A percentile compares a stretch with the other conserved stretches of the same genome.
Conservation (phyloP, 2,797 vertebrate genomes). For the Coccyzus lansbergi region DNA sequence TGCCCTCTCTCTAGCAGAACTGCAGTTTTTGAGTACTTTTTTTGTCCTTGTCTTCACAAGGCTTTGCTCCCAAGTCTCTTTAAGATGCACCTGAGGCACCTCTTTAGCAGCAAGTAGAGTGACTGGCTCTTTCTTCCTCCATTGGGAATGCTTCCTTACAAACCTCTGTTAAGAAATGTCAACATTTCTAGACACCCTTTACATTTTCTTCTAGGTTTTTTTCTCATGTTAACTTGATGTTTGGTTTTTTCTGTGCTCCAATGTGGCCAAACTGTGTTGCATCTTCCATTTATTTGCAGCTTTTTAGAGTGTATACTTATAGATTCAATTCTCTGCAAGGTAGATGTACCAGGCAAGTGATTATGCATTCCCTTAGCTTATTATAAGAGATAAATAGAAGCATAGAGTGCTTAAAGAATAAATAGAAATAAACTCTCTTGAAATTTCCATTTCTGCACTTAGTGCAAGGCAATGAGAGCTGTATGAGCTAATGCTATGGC, state of each 20-base stretch:
- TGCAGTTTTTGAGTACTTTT: neutral
- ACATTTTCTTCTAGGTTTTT: neutral
- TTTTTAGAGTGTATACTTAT: neutral
- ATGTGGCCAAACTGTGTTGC: neutral
- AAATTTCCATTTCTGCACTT: neutral
- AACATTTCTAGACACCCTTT: fast-evolving
- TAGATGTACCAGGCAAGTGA: neutral
- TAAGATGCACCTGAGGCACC: neutral
- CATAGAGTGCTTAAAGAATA: neutral
- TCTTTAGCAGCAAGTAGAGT: neutral
- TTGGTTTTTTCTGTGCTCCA: neutral
- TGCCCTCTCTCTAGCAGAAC: neutral
- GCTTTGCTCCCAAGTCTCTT: neutral
- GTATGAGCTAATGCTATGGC: neutral
- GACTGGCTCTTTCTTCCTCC: neutral
- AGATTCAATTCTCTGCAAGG: neutral
- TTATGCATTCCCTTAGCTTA: neutral
- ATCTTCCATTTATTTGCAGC: neutral
- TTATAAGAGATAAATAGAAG: neutral
- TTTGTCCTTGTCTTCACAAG: neutral
- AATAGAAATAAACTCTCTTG: neutral
- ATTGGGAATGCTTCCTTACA: neutral
- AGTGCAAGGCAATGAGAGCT: neutral
- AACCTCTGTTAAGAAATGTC: neutral
- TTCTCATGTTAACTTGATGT: neutral